Percentiles rank a stretch among this genome's conserved stretches.
These are phyloP conservation scores for Aphaenogaster floridana DNA, from an alignment of 1,140 invertebrate species.

Conservation along the genomic window DNA sequence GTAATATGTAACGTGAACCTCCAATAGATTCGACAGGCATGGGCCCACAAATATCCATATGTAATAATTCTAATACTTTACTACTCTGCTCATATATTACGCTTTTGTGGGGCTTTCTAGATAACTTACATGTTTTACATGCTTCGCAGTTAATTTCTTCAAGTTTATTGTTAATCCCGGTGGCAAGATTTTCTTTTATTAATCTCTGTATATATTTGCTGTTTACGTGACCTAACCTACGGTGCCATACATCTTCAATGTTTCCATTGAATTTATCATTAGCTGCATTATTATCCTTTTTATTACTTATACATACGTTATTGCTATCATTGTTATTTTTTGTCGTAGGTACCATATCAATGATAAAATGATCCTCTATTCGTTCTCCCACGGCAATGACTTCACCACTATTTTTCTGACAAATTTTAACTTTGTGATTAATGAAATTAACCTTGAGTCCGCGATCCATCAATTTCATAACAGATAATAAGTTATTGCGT, in stretches of 20 bases:
- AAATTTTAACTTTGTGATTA: no score
- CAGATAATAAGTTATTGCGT: no score
- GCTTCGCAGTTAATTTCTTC: neutral
- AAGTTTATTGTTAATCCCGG: neutral
- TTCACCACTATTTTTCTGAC: no score
- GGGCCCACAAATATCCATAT: neutral
- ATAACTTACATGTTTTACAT: neutral
- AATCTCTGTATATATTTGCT: constrained; percentile 3
- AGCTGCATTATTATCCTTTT: neutral
- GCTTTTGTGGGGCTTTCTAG: neutral
- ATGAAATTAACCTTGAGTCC: no score
- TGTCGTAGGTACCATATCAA: no score
- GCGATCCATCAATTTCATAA: no score
- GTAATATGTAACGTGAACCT: neutral
- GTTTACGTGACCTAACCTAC: constrained; percentile 10
- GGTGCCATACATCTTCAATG: neutral
- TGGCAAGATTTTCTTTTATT: neutral
- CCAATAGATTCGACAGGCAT: neutral
- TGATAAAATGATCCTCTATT: no score
- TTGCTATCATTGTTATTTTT: no score
- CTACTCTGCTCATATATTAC: neutral
- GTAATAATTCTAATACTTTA: neutral
- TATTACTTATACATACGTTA: no score
- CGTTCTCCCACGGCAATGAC: no score
- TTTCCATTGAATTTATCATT: neutral